Conservation (phyloP, 2,888 invertebrate species). For the Lottia scabra region DNA sequence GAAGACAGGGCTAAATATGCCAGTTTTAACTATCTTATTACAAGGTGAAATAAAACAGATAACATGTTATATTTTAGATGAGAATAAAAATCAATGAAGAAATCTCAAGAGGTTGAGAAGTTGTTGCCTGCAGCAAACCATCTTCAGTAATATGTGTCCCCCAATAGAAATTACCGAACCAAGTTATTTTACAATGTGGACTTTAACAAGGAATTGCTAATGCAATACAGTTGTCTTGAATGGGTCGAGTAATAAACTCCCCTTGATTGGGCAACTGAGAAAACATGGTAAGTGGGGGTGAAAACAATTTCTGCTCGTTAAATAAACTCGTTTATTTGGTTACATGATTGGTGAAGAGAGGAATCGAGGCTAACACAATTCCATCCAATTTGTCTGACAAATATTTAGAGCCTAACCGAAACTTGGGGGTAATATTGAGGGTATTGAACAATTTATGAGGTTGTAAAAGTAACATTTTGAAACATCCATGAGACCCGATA, state of each 20-base stretch:
- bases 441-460: too few species aligned
- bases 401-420: too few species aligned
- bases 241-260: background rate
- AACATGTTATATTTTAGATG: background rate
- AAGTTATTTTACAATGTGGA: conserved; percentile 6
- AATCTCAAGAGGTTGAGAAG: background rate
- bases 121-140: background rate
- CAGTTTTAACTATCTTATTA: too few species aligned
- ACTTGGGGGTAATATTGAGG: too few species aligned
- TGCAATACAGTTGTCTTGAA: conserved; percentile 2
- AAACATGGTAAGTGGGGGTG: background rate
- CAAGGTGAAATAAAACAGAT: background rate
- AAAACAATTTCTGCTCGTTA: conserved; percentile 4
- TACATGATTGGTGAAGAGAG: background rate
- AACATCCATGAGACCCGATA: too few species aligned
- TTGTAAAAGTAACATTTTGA: too few species aligned
- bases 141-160: conserved; percentile 1
- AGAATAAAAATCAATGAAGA: background rate
- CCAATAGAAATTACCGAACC: conserved; percentile 1
- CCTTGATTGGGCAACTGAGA: conserved; percentile 2
- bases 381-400: too few species aligned
- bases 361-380: background rate
- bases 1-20: too few species aligned
- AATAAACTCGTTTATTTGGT: background rate
- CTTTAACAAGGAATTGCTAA: background rate